These are phyloP conservation scores for Ectropis grisescens DNA, from an alignment of 1,140 invertebrate genomes.

Conservation along the genomic window DNA sequence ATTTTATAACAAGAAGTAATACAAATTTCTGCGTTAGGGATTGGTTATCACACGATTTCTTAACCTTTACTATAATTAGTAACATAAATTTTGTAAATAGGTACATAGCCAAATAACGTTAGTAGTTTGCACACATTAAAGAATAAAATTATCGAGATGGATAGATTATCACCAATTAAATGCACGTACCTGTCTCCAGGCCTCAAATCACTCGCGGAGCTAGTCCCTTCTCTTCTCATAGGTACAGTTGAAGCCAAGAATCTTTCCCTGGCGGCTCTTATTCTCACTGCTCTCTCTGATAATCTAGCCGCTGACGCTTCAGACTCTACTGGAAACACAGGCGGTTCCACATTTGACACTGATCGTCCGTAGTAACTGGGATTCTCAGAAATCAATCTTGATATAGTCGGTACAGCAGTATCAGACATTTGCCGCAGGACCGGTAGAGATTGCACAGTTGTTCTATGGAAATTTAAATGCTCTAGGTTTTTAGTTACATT, in stretches of 20 bases:
- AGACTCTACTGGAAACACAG: conserved; percentile 11
- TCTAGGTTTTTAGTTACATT: conserved; percentile 20
- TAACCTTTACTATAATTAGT: too few relatives aligned
- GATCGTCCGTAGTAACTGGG: conserved; percentile 39
- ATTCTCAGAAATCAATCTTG: conserved; percentile 30
- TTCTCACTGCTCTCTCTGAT: conserved; percentile 67
- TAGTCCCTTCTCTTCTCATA: conserved; percentile 47
- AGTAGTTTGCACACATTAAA: too few relatives aligned
- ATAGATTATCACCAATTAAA: too few relatives aligned
- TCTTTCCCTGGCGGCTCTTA: conserved; percentile 75
- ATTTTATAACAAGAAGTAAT: too few relatives aligned
- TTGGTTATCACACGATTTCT: too few relatives aligned
- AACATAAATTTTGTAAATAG: too few relatives aligned
- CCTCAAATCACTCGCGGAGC: conserved; percentile 53
- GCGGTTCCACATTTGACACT: conserved; percentile 31
- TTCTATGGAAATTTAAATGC: conserved; percentile 3
- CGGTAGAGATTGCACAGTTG: conserved; percentile 12
- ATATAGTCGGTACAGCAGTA: conserved; percentile 27
- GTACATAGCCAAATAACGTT: too few relatives aligned
- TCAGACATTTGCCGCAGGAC: conserved; percentile 42
- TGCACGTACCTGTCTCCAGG: conserved; percentile 47
- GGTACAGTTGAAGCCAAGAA: conserved; percentile 64
- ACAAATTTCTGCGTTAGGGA: too few relatives aligned
- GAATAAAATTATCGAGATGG: too few relatives aligned
- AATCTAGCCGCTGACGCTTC: conserved; percentile 18